Evolutionary conservation across 2,797 vertebrate genomes (phyloP).

Genomic region (Mormyrus proboscirostris): DNA sequence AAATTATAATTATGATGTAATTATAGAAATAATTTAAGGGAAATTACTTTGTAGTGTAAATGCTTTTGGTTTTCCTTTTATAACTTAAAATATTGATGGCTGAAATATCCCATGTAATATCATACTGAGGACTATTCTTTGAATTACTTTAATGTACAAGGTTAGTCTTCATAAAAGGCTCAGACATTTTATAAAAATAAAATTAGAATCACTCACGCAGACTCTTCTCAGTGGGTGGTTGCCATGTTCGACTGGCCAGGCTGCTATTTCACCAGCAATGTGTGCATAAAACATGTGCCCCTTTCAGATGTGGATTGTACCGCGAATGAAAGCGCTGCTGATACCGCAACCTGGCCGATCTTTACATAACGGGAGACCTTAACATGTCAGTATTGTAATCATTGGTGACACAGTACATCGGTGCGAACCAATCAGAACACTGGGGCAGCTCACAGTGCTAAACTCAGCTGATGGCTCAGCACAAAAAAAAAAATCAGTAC

Average conservation of each 20-base stretch:
- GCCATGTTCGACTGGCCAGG: neutral
- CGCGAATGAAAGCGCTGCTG: neutral
- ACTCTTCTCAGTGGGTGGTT: neutral
- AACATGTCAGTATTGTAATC: neutral
- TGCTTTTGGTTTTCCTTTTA: neutral
- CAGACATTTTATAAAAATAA: neutral
- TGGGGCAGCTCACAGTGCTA: neutral
- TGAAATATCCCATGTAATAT: neutral
- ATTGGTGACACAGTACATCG: neutral
- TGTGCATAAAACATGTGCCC: neutral
- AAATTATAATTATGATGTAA: slow-evolving; percentile 9
- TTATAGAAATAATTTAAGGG: neutral
- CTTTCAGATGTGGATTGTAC: neutral
- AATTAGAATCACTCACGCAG: neutral
- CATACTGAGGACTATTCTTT: neutral
- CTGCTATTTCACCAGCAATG: neutral
- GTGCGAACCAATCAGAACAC: neutral
- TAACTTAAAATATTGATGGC: neutral
- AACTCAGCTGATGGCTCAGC: neutral
- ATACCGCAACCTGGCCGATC: neutral
- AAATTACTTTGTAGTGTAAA: slow-evolving; percentile 15
- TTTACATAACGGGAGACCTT: neutral
- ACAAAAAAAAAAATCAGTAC: neutral
- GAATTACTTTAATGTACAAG: slow-evolving; percentile 1
- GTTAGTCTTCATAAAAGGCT: neutral